Base-by-base conservation (phyloP, 1,140 invertebrate genomes). In the Eumaeus atala region DNA sequence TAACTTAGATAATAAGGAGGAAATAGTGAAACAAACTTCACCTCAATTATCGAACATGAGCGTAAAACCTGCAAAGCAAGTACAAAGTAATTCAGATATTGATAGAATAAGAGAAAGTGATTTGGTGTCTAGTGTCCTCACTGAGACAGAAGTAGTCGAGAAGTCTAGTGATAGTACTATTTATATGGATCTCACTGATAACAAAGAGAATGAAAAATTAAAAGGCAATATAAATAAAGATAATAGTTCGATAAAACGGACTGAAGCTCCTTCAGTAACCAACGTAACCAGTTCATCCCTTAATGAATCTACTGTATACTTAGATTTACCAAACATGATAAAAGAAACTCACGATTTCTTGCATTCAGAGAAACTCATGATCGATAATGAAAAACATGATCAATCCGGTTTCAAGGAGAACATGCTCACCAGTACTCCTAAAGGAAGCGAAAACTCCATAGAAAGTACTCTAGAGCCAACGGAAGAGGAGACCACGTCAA, bases 141-240 rank as follows among this genome's bases (percentile, higher is more conserved):
- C 37, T 48, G 58, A 52, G 60, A 65, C 61, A 64, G 63, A 67
- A 42, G 18, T 48, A 18, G 49, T 50, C 16, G 53, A 48, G 35
- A 60, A 44, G 14, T 59, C 53, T 36, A 69, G 59, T 55, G 59
- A 77, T 21, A 72, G 68, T 59, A 74, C 73, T 66, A 59, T 54
- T 44, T 75, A 77, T 56, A 76, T 79, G 72, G 82, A 85, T 80
- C 72, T 84, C 67, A 80, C 64, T 64, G 72, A 77, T 48, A 52
- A 60, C 55, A 74, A 64, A 44, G 66, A 66, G 66, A 68, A 56
- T 51, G 68, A 72, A 61, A 61, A 62, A 37, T 21, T 68, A 59
- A 66, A 63, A 59, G 58, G 68, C 35, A 58, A 58, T 37, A 48
- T 70, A 53, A 68, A 74, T 67, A 61, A 64, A 50, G 37, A 70